Evolutionary conservation across 2,113 vertebrate genomes (phyloP), one percentile per base, ranked within the genome.

Genomic region (Castor canadensis): DNA sequence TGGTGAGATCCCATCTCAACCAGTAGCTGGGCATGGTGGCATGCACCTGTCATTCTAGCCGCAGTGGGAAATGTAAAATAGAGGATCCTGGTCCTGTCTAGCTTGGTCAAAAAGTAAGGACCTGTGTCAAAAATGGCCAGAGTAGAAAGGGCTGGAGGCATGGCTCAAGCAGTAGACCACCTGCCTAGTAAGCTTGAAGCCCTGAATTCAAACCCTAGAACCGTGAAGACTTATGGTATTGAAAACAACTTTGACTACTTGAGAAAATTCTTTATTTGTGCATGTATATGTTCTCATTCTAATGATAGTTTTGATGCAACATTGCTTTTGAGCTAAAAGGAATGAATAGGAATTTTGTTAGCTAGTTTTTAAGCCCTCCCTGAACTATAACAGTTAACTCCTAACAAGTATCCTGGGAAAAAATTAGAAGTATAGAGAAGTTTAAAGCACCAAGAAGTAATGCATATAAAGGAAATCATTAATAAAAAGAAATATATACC

Each of bases 311-410:
- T 58, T 93, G 17, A 60, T 71, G n/a, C 75, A 86, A 40, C 47
- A 83, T 4, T 93, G 32, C 10, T 72, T 16, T 58, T 82, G 26
- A 56, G 93, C 47, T 92, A 93, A 96, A 90, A 92, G 84, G 43
- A 79, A 40, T 35, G 3, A 10, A 52, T 24, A n/a, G 38, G 26
- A 79, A 17, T 30, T 76, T 35, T 22, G 1, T 69, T 28, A 2
- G 45, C 80, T 86, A 89, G n/a, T 92, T 91, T 58, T 72, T 81
- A 87, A 92, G 52, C 3, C 69, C 64, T 83, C 64, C 12, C 28
- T 69, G 54, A 76, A 5, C 32, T 86, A 32, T 66, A 28, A 89
- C 11, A 88, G 20, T 12, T 76, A 80, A 84, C 6, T 38, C n/a
- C 77, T 79, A 62, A 89, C 4, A n/a, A 91, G 79, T 54, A 89